These are phyloP conservation scores for Calidris pygmaea DNA, from an alignment of 2,113 vertebrate species.

Conservation along the genomic window DNA sequence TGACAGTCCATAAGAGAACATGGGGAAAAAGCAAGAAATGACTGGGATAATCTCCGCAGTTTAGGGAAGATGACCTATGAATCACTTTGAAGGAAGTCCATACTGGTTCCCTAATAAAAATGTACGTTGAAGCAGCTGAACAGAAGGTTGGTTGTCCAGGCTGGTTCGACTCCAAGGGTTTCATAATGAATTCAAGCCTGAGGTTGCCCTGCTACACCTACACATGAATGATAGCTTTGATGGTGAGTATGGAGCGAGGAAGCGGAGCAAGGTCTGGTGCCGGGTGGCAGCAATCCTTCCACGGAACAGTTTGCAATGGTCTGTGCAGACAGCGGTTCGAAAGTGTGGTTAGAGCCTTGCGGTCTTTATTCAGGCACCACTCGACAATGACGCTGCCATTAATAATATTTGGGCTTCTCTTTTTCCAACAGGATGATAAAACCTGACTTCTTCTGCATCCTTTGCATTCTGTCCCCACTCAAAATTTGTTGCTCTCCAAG, in stretches of 20 bases:
- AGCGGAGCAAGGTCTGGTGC: background rate
- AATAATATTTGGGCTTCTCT: background rate
- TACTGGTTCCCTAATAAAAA: background rate
- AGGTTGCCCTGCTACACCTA: background rate
- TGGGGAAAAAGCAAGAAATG: background rate
- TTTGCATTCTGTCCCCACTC: background rate
- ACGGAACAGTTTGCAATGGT: background rate
- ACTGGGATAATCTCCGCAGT: background rate
- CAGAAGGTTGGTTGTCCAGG: background rate
- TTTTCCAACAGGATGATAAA: background rate
- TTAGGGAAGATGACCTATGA: background rate
- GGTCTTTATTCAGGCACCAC: background rate
- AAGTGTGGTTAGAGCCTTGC: background rate
- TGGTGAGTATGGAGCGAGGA: background rate
- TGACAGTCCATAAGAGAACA: background rate
- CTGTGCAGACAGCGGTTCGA: background rate
- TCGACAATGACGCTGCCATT: background rate
- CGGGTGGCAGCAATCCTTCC: background rate
- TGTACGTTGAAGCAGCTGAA: background rate
- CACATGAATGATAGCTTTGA: background rate
- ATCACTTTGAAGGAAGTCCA: conserved; percentile 1
- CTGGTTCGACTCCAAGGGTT: background rate
- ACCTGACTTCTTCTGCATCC: background rate
- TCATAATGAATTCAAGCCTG: background rate
- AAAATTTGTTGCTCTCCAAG: background rate